Base-by-base conservation (phyloP, 1,140 invertebrate genomes). In the Cherax destructor region DNA sequence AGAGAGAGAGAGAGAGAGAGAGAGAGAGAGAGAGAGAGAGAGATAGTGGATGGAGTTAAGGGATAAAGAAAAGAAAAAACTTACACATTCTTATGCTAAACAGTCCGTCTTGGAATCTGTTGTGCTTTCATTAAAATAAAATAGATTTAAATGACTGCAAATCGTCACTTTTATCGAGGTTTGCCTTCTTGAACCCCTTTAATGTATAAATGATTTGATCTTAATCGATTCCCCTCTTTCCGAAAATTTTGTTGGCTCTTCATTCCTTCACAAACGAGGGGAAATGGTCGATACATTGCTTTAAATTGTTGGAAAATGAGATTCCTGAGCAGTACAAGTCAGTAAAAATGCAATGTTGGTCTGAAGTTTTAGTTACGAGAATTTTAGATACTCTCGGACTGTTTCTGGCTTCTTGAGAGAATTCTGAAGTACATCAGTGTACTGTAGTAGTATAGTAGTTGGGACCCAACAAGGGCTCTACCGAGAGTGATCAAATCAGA, bases 21-120 rank as follows among this genome's bases (percentile, higher is more conserved):
- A 56, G 52, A 56, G 52, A 56, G 52, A 56, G 78, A 80, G 47
- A 80, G 78, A 80, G 78, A 52, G 47, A 80, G 47, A 52, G 78
- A 80, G 49, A 52, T 18, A 52, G 78, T 52, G 78, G 47, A 13
- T 7, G 52, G 78, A 52, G 49, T 21, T 16, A 16, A 11, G 76
- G 30, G 49, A 50, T 5, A 47, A 78, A 50, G n/a, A 13, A 30
- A 13, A 21, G 24, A 21, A 83, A 3, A 59, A 13, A 83, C 61
- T 13, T 61, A 83, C 61, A 61, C 52, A n/a, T 83, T 24, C 24
- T 24, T 61, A 30, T 16, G 61, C 41, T 18, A 59, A 78, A 47
- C 30, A 11, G 49, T 30, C 7, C 0, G 6, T 24, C 7, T 78
- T 47, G 30, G 49, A 47, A 30, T 78, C 30, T 30, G 49, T 78